These are phyloP conservation scores for Aythya fuligula DNA, from an alignment of 2,797 vertebrate species.

Conservation along the genomic window DNA sequence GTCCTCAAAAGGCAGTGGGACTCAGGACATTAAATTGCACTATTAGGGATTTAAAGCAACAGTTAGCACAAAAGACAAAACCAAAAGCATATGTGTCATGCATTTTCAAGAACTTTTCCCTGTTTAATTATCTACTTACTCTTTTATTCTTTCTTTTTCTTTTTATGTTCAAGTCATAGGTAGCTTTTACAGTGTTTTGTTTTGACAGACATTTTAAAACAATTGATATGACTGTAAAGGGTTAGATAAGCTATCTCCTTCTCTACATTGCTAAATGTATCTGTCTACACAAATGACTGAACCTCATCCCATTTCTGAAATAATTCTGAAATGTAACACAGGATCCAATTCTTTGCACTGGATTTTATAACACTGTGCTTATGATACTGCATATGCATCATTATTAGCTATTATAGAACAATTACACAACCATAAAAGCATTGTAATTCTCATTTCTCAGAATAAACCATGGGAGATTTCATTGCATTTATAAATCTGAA, in stretches of 20 bases:
- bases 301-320: slow-evolving; percentile 9
- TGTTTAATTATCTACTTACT: not conserved
- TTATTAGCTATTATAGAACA: slow-evolving; percentile 44
- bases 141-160: not conserved
- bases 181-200: not conserved
- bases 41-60: not conserved
- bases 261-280: not conserved
- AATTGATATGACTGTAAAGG: not conserved
- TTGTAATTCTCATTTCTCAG: slow-evolving; percentile 10
- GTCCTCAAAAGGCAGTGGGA: not conserved
- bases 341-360: slow-evolving; percentile 20
- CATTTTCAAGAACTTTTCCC: not conserved
- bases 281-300: slow-evolving; percentile 11
- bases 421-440: slow-evolving; percentile 1
- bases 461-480: slow-evolving; percentile 22
- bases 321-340: not conserved
- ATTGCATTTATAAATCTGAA: slow-evolving; percentile 27
- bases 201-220: not conserved
- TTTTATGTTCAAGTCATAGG: not conserved
- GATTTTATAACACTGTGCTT: not conserved
- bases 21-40: not conserved
- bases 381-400: slow-evolving; percentile 17
- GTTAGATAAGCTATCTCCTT: not conserved
- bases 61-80: not conserved
- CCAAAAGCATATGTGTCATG: accelerated